Base-by-base conservation (phyloP, 53 echinoderm and acorn worm genomes). In the Holothuria leucospilota region DNA sequence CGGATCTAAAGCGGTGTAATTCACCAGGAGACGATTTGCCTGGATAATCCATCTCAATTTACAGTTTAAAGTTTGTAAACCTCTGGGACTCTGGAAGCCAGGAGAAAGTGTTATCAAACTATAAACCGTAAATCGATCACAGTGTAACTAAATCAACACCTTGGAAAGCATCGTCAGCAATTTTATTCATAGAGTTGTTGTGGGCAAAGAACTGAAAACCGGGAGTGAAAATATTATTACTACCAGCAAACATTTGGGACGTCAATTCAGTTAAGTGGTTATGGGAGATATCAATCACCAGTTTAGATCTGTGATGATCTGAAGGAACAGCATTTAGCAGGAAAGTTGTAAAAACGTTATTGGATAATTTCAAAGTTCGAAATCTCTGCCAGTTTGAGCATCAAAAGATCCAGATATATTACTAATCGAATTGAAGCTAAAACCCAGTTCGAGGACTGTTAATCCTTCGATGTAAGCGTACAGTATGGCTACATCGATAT, bases 191-290 rank as follows among this genome's bases (percentile, higher is more conserved):
- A 11, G 59, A 20, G 38, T 80, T 80, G 21, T 80, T 80, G n/a
- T 58, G 6, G 1, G 80, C 62, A 20, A 29, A 4, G 60, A 80
- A 80, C 61, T 28, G 29, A 61, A 80, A 80, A 28, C 80, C 30
- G 9, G 80, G 80, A 16, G 62, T 58, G 29, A n/a, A 13, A 14
- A 20, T 5, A 59, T 80, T 62, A 20, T 21, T 59, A 5, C 61
- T 39, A 29, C 60, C 59, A 20, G 80, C 59, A 21, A 80, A 80
- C 80, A 80, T 80, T 20, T 80, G 26, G 12, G 28, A 28, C 0
- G 62, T 59, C 6, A 80, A 39, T 61, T 80, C 80, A 6, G 80
- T 80, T 34, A 80, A n/a, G 62, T 9, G 29, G 61, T 80, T 80
- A 59, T 60, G 16, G 6, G 80, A 80, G 11, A 80, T 30, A 80